Conservation (phyloP, 2,888 invertebrate genomes). For the Lottia gigantea region DNA sequence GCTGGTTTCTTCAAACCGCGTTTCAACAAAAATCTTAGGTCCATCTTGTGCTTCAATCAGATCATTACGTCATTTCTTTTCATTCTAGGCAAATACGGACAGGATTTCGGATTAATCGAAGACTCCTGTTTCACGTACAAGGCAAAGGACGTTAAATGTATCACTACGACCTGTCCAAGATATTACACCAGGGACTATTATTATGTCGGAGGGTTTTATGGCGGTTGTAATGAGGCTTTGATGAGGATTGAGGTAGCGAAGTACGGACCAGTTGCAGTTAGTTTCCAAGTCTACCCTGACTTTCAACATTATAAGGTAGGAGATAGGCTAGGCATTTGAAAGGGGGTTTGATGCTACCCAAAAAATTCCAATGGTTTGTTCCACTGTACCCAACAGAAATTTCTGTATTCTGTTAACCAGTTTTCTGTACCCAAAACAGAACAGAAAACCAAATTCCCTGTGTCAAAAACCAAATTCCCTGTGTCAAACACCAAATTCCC, state of each 20-base stretch:
- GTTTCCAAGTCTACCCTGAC: conserved; percentile 68
- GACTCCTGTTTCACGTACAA: conserved; percentile 69
- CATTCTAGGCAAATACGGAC: conserved; percentile 54
- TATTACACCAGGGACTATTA: conserved; percentile 67
- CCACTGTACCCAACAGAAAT: too few species aligned
- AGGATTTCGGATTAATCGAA: conserved; percentile 67
- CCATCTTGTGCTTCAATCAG: too few species aligned
- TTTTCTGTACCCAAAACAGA: too few species aligned
- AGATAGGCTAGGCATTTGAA: too few species aligned
- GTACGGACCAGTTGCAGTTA: conserved; percentile 69
- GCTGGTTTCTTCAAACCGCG: too few species aligned
- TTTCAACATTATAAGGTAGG: conserved; percentile 55
- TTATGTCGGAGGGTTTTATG: conserved; percentile 70
- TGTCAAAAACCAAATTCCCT: too few species aligned
- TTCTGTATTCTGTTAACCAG: too few species aligned
- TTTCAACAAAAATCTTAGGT: too few species aligned
- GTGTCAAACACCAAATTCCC: too few species aligned
- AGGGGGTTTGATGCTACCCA: too few species aligned
- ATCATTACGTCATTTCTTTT: not conserved
- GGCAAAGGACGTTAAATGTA: conserved; percentile 62
- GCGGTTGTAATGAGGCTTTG: conserved; percentile 69
- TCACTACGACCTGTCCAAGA: conserved; percentile 57
- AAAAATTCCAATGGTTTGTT: too few species aligned
- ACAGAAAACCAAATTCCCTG: too few species aligned
- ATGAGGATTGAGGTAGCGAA: conserved; percentile 68